phyloP scores from a whole-genome alignment of 2,113 vertebrate species.

The Myotis lucifugus region DNA sequence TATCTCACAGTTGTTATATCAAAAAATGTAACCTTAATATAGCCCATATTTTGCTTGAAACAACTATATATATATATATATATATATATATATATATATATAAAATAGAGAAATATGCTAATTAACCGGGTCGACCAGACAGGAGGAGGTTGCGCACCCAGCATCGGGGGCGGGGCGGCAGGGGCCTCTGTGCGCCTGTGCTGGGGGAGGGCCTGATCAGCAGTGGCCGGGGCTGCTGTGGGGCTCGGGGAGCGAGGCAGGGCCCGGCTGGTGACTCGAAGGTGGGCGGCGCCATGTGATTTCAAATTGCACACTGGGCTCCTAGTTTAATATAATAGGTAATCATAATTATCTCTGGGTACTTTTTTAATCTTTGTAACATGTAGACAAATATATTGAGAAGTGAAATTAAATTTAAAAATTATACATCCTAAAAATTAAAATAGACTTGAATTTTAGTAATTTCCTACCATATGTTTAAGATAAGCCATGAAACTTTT shows the following conservation, averaged over 20 bases:
- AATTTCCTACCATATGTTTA: background rate
- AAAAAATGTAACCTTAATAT: background rate
- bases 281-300: no score
- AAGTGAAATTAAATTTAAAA: background rate
- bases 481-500: background rate
- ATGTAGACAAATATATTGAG: background rate
- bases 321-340: background rate
- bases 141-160: no score
- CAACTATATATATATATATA: background rate
- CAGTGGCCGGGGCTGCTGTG: no score
- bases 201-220: no score
- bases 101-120: no score
- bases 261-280: no score
- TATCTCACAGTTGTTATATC: background rate
- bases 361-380: background rate
- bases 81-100: no score
- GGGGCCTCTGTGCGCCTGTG: no score
- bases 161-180: no score
- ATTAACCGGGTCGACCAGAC: no score
- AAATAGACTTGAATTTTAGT: background rate
- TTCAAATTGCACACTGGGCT: no score
- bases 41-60: background rate
- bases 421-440: background rate
- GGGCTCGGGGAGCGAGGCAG: no score
- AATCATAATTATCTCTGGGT: background rate